Percentiles rank a stretch among this genome's conserved stretches.
Evolutionary conservation across 2,888 invertebrate genomes (phyloP).

Genomic region (Scaptodrosophila latifasciaeformis): DNA sequence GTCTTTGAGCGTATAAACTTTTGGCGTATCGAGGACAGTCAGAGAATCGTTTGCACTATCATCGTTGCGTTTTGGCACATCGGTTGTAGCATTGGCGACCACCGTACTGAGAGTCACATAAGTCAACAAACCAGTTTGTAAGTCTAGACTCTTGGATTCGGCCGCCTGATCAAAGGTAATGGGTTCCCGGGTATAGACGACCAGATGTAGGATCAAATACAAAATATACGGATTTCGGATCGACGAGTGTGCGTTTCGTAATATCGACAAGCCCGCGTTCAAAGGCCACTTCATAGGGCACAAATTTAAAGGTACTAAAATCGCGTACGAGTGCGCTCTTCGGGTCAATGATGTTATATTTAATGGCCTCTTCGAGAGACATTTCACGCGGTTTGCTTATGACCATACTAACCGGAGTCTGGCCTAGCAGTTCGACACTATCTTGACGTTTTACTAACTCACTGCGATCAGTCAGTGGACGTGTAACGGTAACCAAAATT

Average conservation of each 20-base stretch:
- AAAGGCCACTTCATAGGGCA: constrained; percentile 80
- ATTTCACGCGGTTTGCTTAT: constrained; percentile 81
- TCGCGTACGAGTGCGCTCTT: constrained; percentile 86
- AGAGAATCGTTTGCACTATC: constrained; percentile 56
- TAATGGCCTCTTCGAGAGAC: constrained; percentile 88
- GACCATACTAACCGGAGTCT: constrained; percentile 76
- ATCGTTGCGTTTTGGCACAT: constrained; percentile 23
- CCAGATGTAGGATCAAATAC: constrained; percentile 84
- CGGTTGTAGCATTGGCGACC: constrained; percentile 14
- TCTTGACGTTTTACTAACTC: constrained; percentile 68
- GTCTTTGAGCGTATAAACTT: constrained; percentile 81
- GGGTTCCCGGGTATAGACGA: constrained; percentile 85
- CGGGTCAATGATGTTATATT: constrained; percentile 86
- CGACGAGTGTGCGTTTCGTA: constrained; percentile 82
- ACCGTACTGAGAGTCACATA: constrained; percentile 74
- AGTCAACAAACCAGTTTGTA: constrained; percentile 84
- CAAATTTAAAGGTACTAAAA: constrained; percentile 83
- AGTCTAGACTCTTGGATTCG: constrained; percentile 83
- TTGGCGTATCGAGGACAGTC: constrained; percentile 44
- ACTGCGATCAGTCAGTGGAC: constrained; percentile 78
- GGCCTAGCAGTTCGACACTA: constrained; percentile 71
- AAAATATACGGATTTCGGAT: constrained; percentile 83
- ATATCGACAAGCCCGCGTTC: constrained; percentile 81
- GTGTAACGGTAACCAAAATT: constrained; percentile 84
- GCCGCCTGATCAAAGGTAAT: constrained; percentile 87